Percentiles rank a stretch among this genome's conserved stretches.
Conservation (phyloP, 2,797 vertebrate species). For the Salarias fasciatus region DNA sequence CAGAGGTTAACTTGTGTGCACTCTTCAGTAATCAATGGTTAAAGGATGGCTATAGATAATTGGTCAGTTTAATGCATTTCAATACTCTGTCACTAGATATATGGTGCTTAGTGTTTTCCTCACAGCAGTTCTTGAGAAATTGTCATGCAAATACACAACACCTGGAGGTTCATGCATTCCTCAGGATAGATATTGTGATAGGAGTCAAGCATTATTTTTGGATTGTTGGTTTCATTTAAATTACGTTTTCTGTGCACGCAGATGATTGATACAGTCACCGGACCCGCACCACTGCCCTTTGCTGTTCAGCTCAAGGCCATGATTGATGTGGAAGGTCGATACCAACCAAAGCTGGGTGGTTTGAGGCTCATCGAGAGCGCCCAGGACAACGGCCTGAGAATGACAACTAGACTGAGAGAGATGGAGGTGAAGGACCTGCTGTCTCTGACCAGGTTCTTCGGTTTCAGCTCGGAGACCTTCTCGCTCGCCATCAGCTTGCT, state of each 20-base stretch:
- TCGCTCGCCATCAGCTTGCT: slow-evolving; percentile 91
- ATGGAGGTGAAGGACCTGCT: slow-evolving; percentile 95
- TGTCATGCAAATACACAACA: no score
- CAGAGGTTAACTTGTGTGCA: no score
- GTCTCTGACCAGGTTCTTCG: slow-evolving; percentile 94
- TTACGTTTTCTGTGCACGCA: slow-evolving; percentile 51
- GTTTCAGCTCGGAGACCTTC: slow-evolving; percentile 92
- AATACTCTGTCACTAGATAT: no score
- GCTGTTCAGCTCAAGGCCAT: slow-evolving; percentile 86
- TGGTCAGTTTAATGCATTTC: no score
- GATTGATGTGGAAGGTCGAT: slow-evolving; percentile 87
- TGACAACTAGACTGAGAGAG: slow-evolving; percentile 91
- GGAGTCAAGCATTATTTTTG: no score
- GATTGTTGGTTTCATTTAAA: not conserved
- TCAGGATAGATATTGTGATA: no score
- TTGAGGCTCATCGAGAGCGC: slow-evolving; percentile 89
- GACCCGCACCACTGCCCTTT: slow-evolving; percentile 77
- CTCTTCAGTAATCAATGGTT: no score
- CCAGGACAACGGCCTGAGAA: slow-evolving; percentile 91
- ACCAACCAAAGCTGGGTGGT: slow-evolving; percentile 91
- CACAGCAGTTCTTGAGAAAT: no score
- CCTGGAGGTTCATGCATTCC: no score
- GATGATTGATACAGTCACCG: slow-evolving; percentile 90
- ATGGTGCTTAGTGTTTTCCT: not conserved
- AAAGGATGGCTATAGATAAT: not conserved